Percentiles rank a stretch among this genome's conserved stretches.
Conservation (phyloP, 2,888 invertebrate genomes). For the Hydrotaea cyrtoneurina region DNA sequence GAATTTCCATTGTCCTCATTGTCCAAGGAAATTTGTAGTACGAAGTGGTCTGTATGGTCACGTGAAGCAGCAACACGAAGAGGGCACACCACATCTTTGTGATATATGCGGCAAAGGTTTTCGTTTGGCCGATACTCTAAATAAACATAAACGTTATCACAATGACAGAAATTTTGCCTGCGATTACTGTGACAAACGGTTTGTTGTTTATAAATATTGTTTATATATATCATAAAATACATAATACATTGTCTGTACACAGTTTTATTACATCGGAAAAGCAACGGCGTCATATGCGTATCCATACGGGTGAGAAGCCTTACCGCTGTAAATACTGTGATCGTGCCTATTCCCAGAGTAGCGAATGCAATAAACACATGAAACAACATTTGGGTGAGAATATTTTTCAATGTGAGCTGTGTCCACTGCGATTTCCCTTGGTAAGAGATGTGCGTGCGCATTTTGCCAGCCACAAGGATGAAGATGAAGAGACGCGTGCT, state of each 20-base stretch:
- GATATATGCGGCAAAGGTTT: slow-evolving; percentile 17
- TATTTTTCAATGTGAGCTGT: slow-evolving; percentile 81
- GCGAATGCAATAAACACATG: slow-evolving; percentile 77
- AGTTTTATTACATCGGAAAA: slow-evolving; percentile 83
- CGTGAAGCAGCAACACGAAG: neutral
- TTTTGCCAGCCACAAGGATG: slow-evolving; percentile 68
- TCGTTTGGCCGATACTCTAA: neutral
- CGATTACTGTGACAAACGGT: slow-evolving; percentile 1
- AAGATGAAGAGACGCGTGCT: slow-evolving; percentile 60
- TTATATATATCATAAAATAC: neutral
- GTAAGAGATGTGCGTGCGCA: slow-evolving; percentile 66
- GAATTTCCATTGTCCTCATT: neutral
- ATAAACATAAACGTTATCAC: slow-evolving; percentile 20
- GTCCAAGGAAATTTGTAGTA: slow-evolving; percentile 19
- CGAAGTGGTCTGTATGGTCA: slow-evolving; percentile 21
- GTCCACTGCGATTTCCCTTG: slow-evolving; percentile 68
- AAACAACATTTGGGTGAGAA: slow-evolving; percentile 83
- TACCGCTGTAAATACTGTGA: slow-evolving; percentile 69
- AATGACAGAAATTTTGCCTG: neutral
- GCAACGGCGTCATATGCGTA: slow-evolving; percentile 82
- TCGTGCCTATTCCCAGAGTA: slow-evolving; percentile 70
- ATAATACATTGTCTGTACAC: too few species aligned
- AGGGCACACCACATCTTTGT: slow-evolving; percentile 1
- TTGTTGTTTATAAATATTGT: neutral
- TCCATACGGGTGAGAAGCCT: slow-evolving; percentile 81